Evolutionary conservation across 2,888 invertebrate genomes (phyloP).

Genomic region (Ametastegia equiseti): DNA sequence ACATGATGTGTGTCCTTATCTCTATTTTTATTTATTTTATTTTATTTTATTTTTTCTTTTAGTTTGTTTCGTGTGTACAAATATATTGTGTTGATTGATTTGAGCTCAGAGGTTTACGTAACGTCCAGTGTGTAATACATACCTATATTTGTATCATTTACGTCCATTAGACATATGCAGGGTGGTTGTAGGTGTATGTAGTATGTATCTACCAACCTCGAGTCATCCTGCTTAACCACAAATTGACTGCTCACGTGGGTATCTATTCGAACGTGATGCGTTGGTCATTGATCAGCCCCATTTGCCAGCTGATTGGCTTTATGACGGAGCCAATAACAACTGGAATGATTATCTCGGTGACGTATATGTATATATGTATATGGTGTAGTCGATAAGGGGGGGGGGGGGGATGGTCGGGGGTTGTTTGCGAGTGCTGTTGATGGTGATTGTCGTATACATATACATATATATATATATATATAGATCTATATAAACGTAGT

Average conservation of each 20-base stretch:
- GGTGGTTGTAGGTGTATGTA: neutral
- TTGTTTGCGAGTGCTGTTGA: conserved; percentile 41
- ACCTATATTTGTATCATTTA: too few species aligned
- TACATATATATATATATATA: neutral
- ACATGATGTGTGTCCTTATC: neutral
- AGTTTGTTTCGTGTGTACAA: too few species aligned
- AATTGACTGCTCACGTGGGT: conserved; percentile 45
- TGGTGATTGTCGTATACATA: conserved; percentile 34
- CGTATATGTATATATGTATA: too few species aligned
- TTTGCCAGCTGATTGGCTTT: conserved; percentile 54
- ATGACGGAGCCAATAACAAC: conserved; percentile 54
- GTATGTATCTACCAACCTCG: neutral
- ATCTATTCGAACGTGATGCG: conserved; percentile 47
- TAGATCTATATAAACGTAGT: neutral
- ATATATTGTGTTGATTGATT: neutral
- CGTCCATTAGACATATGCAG: too few species aligned
- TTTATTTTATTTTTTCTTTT: too few species aligned
- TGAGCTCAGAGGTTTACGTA: neutral
- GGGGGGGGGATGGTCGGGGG: neutral
- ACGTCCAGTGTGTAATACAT: neutral
- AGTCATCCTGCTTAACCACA: conserved; percentile 36
- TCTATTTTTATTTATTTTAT: neutral
- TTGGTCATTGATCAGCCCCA: conserved; percentile 55
- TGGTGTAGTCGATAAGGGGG: neutral
- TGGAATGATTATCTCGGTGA: conserved; percentile 35